These are phyloP conservation scores for Epinotia nisella DNA, from an alignment of 2,888 invertebrate genomes.

Conservation along the genomic window DNA sequence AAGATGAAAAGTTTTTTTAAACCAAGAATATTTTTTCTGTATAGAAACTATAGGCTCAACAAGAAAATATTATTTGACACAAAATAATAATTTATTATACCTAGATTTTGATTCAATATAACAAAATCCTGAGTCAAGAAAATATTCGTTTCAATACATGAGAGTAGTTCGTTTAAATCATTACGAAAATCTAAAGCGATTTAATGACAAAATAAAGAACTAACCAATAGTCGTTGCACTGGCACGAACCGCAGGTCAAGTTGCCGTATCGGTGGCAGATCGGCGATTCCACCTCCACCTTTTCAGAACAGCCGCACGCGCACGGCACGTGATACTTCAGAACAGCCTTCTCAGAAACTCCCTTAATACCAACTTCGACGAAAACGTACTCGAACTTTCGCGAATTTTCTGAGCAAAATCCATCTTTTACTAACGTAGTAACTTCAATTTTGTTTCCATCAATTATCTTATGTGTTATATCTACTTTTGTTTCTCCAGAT, in stretches of 20 bases:
- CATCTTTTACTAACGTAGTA: slow-evolving; percentile 48
- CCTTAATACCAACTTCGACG: slow-evolving; percentile 56
- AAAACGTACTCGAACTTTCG: slow-evolving; percentile 56
- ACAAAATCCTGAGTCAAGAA: too few species aligned
- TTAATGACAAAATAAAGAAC: not conserved
- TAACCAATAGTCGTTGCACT: slow-evolving; percentile 75
- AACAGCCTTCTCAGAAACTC: slow-evolving; percentile 53
- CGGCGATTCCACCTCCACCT: slow-evolving; percentile 65
- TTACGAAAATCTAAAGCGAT: not conserved
- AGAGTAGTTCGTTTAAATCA: too few species aligned
- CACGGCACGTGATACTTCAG: slow-evolving; percentile 70
- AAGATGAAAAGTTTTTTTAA: too few species aligned
- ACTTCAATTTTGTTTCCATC: slow-evolving; percentile 46
- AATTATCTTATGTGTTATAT: not conserved
- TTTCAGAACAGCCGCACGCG: slow-evolving; percentile 64
- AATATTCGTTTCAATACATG: too few species aligned
- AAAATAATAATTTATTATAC: too few species aligned
- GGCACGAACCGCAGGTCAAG: slow-evolving; percentile 86
- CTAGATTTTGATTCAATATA: too few species aligned
- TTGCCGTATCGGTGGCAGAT: slow-evolving; percentile 79
- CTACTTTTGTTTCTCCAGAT: not conserved
- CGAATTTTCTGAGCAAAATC: slow-evolving; percentile 62
- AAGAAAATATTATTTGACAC: too few species aligned
- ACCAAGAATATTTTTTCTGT: too few species aligned
- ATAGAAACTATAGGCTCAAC: too few species aligned